phyloP scores from a whole-genome alignment of 2,888 invertebrate genomes.

The Drosophila prostipennis region DNA sequence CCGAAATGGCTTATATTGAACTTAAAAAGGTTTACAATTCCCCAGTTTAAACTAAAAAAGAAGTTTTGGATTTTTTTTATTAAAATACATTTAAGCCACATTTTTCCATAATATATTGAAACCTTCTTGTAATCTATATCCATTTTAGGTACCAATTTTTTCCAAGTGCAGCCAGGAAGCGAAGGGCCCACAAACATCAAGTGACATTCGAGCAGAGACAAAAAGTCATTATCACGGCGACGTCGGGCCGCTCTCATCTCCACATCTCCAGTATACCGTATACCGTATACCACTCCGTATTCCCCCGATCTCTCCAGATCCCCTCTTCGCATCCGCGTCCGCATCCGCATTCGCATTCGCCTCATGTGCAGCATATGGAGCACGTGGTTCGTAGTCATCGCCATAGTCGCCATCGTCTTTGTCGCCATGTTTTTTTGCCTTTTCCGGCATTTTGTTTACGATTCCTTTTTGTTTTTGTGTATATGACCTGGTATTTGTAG shows the following conservation, averaged over 20 bases:
- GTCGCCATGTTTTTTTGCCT: slow-evolving; percentile 75
- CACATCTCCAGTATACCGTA: background rate
- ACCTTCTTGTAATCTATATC: too few species aligned
- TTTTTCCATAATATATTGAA: too few species aligned
- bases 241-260: slow-evolving; percentile 43
- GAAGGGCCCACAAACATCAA: slow-evolving; percentile 56
- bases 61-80: too few species aligned
- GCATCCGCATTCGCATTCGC: slow-evolving; percentile 34
- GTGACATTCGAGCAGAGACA: slow-evolving; percentile 79
- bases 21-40: too few species aligned
- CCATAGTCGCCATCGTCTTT: slow-evolving; percentile 33
- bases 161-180: slow-evolving; percentile 23
- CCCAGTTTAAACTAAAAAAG: too few species aligned
- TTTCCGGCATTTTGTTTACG: slow-evolving; percentile 79
- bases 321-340: slow-evolving; percentile 23
- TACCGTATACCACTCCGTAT: background rate
- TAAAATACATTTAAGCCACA: too few species aligned
- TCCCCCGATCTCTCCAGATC: slow-evolving; percentile 2
- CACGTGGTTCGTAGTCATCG: slow-evolving; percentile 53
- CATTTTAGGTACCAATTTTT: background rate
- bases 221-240: slow-evolving; percentile 79
- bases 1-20: too few species aligned
- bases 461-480: slow-evolving; percentile 50
- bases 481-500: slow-evolving; percentile 42
- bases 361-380: slow-evolving; percentile 65